Percentiles rank a stretch among this genome's conserved stretches.
phyloP scores from a whole-genome alignment of 2,888 invertebrate genomes.

The Mactromeris polynyma region DNA sequence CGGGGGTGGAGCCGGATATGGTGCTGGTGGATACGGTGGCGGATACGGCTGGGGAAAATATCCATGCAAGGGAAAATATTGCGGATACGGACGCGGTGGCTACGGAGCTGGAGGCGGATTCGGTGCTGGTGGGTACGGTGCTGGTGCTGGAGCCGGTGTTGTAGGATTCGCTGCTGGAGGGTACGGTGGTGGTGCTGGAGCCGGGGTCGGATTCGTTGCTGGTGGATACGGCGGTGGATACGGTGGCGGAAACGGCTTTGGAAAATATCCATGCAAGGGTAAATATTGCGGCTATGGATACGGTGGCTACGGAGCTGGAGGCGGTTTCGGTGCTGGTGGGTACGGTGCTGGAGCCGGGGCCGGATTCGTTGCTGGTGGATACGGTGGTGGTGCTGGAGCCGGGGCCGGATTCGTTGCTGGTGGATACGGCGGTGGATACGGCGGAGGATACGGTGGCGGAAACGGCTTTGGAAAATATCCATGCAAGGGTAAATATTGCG shows the following conservation, averaged over 20 bases:
- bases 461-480: not conserved
- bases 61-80: no score
- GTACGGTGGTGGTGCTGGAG: no score
- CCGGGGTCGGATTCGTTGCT: not conserved
- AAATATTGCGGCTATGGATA: no score
- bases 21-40: not conserved
- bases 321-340: not conserved
- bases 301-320: no score
- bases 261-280: no score
- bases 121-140: not conserved
- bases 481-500: not conserved
- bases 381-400: not conserved
- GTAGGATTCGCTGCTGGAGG: not conserved
- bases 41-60: no score
- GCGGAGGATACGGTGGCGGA: no score
- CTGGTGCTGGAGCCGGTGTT: not conserved
- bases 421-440: no score
- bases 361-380: no score
- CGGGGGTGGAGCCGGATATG: not conserved
- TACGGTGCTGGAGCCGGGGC: not conserved
- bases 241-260: not conserved
- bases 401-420: not conserved
- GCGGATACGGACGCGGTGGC: not conserved
- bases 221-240: not conserved
- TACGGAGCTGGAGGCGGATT: no score